phyloP scores from a whole-genome alignment of 2,797 vertebrate genomes.

The Gambelia wislizenii region DNA sequence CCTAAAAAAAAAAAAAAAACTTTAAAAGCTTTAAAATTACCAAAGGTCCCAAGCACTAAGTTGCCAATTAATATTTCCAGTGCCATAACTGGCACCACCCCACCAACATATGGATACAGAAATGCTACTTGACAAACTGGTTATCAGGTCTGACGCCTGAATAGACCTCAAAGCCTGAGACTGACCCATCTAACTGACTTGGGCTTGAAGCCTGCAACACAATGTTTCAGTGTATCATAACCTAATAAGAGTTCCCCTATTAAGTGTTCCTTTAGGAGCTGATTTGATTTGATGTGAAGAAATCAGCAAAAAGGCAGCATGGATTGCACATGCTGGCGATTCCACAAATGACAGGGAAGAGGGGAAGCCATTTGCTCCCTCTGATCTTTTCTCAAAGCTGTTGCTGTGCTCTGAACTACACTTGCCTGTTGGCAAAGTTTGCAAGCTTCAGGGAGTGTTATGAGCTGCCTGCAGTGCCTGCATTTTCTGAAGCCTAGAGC shows the following conservation, averaged over 20 bases:
- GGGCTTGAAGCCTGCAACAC: neutral
- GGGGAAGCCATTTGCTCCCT: no score
- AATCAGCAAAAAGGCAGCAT: neutral
- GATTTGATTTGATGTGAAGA: neutral
- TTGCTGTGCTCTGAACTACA: no score
- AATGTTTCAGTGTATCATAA: neutral
- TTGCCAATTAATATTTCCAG: neutral
- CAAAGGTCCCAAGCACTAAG: neutral
- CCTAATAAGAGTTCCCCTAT: no score
- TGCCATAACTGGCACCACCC: rapidly evolving
- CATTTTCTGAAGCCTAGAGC: no score
- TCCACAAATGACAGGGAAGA: no score
- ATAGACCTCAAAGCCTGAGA: neutral
- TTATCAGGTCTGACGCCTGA: neutral
- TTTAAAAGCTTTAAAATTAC: neutral
- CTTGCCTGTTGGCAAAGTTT: no score
- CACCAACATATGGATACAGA: rapidly evolving
- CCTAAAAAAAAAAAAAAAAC: neutral
- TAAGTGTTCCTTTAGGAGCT: neutral
- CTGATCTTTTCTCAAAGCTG: no score
- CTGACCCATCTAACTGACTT: no score
- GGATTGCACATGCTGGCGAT: no score
- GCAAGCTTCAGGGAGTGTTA: no score
- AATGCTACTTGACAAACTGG: neutral
- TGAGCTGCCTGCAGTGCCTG: no score